A percentile compares a stretch with the other conserved stretches of the same genome.
phyloP scores from a whole-genome alignment of 2,888 invertebrate species.

The Heteromurus nitidus region DNA sequence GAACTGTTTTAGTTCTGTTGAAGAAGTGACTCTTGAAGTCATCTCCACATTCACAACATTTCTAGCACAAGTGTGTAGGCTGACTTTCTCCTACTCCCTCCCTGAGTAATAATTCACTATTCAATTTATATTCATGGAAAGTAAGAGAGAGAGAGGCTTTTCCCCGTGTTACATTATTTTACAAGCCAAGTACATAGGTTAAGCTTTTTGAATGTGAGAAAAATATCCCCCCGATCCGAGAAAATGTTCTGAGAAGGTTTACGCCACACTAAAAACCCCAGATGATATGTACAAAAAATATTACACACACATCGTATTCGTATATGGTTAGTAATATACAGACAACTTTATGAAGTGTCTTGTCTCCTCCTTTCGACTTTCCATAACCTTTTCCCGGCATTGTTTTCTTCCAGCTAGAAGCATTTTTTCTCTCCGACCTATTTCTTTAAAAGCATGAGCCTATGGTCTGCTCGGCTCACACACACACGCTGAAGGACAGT shows the following conservation, averaged over 20 bases:
- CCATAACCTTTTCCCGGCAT: background rate
- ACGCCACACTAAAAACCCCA: background rate
- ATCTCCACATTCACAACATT: too few species aligned
- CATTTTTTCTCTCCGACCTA: background rate
- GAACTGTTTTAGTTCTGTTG: too few species aligned
- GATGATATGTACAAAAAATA: background rate
- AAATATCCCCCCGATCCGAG: background rate
- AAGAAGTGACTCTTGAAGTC: too few species aligned
- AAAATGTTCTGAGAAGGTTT: background rate
- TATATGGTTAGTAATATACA: background rate
- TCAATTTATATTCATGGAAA: conserved; percentile 43
- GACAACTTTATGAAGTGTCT: conserved; percentile 1
- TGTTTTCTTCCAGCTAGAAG: background rate
- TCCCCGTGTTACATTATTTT: conserved; percentile 5
- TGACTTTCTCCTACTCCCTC: conserved; percentile 5
- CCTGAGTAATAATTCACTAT: conserved; percentile 46
- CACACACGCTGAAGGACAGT: too few species aligned
- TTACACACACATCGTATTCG: too few species aligned
- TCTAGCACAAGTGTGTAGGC: too few species aligned
- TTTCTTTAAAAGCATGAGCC: background rate
- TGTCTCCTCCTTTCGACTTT: background rate
- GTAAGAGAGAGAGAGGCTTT: background rate
- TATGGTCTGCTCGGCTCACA: too few species aligned
- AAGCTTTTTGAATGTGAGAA: conserved; percentile 14
- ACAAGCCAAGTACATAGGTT: conserved; percentile 15